Evolutionary conservation across 1,140 invertebrate genomes (phyloP).

Genomic region (Cardiocondyla obscurior): DNA sequence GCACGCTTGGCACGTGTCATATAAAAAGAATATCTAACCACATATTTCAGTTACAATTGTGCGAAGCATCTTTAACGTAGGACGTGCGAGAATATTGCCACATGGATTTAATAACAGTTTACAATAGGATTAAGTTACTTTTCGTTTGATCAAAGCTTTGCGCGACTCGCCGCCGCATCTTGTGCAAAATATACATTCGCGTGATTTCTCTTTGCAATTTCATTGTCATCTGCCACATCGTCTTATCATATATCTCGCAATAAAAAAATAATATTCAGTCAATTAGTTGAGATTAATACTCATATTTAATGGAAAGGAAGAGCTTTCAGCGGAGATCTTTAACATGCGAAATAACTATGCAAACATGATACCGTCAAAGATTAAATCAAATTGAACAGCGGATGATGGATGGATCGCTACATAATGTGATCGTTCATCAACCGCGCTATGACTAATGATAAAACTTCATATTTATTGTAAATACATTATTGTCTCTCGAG

Average conservation of each 20-base stretch:
- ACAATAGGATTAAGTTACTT: constrained; percentile 54
- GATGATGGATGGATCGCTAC: neutral
- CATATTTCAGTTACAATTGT: neutral
- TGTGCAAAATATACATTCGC: constrained; percentile 42
- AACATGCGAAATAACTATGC: constrained; percentile 32
- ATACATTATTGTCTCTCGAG: neutral
- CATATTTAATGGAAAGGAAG: constrained; percentile 68
- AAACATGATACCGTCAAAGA: constrained; percentile 1
- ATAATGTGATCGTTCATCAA: neutral
- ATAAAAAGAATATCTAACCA: neutral
- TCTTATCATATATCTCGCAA: constrained; percentile 57
- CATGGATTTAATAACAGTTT: constrained; percentile 27
- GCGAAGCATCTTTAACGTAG: neutral
- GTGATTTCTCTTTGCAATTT: constrained; percentile 36
- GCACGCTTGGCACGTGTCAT: constrained; percentile 1
- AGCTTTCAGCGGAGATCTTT: constrained; percentile 45
- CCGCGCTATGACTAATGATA: neutral
- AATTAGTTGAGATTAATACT: constrained; percentile 79
- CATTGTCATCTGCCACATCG: constrained; percentile 45
- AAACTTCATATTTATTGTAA: neutral
- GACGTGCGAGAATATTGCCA: neutral
- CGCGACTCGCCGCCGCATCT: constrained; percentile 22
- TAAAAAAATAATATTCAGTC: constrained; percentile 83
- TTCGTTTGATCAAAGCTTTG: constrained; percentile 44
- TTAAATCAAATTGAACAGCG: neutral